phyloP scores from a whole-genome alignment of 2,797 vertebrate species.

The Podarcis lilfordi region DNA sequence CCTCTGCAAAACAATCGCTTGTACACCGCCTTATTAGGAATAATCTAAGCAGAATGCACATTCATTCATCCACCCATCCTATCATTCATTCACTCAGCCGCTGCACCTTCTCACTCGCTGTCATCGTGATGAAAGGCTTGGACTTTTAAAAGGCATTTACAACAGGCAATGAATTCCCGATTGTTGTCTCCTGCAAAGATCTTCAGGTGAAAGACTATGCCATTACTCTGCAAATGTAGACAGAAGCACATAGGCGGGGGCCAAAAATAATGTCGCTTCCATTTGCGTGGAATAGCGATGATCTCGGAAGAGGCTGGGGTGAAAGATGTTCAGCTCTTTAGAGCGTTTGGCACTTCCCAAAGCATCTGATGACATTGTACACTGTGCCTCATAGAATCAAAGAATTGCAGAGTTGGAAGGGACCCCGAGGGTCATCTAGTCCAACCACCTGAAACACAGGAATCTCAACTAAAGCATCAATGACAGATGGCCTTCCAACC shows the following conservation, averaged over 20 bases:
- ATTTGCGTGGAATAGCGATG: slow-evolving; percentile 41
- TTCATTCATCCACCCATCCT: slow-evolving; percentile 1
- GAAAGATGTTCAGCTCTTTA: slow-evolving; percentile 39
- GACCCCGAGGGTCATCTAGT: too few species aligned
- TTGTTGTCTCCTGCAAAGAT: not conserved
- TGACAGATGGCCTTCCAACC: too few species aligned
- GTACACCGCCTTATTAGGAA: not conserved
- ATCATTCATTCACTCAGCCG: not conserved
- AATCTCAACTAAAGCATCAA: too few species aligned
- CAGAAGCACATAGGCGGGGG: not conserved
- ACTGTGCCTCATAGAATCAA: slow-evolving; percentile 38
- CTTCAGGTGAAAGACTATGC: not conserved
- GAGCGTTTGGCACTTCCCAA: slow-evolving; percentile 56
- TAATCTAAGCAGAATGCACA: slow-evolving; percentile 20
- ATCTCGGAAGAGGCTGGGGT: slow-evolving; percentile 47
- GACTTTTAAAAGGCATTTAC: slow-evolving; percentile 52
- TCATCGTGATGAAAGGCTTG: slow-evolving; percentile 19
- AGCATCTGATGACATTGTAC: slow-evolving; percentile 54
- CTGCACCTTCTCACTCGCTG: slow-evolving; percentile 18
- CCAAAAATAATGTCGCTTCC: slow-evolving; percentile 21
- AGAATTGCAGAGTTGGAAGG: too few species aligned
- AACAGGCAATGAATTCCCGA: slow-evolving; percentile 30
- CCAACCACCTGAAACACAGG: too few species aligned
- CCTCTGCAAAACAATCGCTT: not conserved
- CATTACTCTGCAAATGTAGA: slow-evolving; percentile 1